phyloP scores from a whole-genome alignment of 2,797 vertebrate genomes.

The Muscicapa comitata region DNA sequence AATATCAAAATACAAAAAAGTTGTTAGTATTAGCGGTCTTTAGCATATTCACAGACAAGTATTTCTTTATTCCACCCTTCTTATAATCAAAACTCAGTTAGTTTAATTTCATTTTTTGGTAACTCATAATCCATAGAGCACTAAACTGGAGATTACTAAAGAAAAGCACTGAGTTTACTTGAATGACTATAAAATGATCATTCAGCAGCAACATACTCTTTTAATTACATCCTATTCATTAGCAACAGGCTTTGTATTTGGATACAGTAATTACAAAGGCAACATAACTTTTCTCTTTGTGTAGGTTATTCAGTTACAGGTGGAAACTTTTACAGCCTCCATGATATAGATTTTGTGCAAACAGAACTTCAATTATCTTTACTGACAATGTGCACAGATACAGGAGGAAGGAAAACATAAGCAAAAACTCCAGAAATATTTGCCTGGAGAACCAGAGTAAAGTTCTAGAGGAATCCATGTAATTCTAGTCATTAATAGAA shows the following conservation, averaged over 20 bases:
- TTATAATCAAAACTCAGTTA: not conserved
- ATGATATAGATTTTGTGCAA: not conserved
- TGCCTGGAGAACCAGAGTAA: not conserved
- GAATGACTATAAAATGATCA: not conserved
- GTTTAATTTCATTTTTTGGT: not conserved
- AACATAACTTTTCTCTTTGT: not conserved
- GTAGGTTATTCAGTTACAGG: not conserved
- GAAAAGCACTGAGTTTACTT: conserved; percentile 14
- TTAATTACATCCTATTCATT: not conserved
- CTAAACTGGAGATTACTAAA: not conserved
- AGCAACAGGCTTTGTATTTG: not conserved
- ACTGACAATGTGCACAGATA: not conserved
- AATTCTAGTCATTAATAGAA: not conserved
- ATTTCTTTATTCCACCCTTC: not conserved
- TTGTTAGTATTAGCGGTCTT: not conserved
- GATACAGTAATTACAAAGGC: not conserved
- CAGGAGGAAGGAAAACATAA: not conserved
- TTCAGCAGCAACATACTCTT: not conserved
- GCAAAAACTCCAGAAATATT: not conserved
- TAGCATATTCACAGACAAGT: not conserved
- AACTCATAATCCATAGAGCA: not conserved
- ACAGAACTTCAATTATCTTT: not conserved
- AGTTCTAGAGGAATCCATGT: not conserved
- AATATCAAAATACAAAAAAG: not conserved
- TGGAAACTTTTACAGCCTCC: not conserved